Evolutionary conservation across 2,888 invertebrate species (phyloP), one percentile per base, ranked within the genome.

Genomic region (Pammene aurita): DNA sequence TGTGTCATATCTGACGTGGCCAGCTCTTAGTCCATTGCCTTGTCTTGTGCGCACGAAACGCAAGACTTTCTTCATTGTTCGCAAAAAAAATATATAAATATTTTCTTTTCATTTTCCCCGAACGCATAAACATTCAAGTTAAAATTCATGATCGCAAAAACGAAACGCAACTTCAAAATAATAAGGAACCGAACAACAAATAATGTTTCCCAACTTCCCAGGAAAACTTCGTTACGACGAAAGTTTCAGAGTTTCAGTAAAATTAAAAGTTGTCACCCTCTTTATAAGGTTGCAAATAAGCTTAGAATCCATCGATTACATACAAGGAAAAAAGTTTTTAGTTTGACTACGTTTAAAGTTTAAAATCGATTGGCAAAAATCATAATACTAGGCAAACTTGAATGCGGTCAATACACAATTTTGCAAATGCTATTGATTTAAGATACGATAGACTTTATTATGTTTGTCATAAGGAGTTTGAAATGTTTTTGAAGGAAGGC

Each of bases 181-280:
- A 65, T 54, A 63, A 35, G 65, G 48, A 48, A 56, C 56, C n/a
- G 44, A 56, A 44, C 44, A 48, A 57, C 48, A 57, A 65, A 65
- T 48, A 41, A 38, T 26, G 50, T 14, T 65, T 56, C 0, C 14
- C 2, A 57, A 65, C 55, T 65, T 57, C 48, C 2, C 42, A n/a
- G 38, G 55, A n/a, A 38, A 56, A 65, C 48, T 65, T 65, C 14
- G 57, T 65, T 57, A 65, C 26, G 44, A 41, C 65, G 14, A 18
- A 65, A 65, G 57, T 65, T 65, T 41, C 18, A 41, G 41, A 18
- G 65, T 56, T 65, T 14, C 41, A 26, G 26, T 26, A n/a, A 50
- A 56, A 65, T 65, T 57, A 65, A 41, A 65, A 57, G 48, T 65
- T 65, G 57, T 61, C 61, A 38, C 38, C 61, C 61, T 61, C 60